These are phyloP conservation scores for Rhinolophus sinicus DNA, from an alignment of 2,113 vertebrate genomes.

Conservation along the genomic window DNA sequence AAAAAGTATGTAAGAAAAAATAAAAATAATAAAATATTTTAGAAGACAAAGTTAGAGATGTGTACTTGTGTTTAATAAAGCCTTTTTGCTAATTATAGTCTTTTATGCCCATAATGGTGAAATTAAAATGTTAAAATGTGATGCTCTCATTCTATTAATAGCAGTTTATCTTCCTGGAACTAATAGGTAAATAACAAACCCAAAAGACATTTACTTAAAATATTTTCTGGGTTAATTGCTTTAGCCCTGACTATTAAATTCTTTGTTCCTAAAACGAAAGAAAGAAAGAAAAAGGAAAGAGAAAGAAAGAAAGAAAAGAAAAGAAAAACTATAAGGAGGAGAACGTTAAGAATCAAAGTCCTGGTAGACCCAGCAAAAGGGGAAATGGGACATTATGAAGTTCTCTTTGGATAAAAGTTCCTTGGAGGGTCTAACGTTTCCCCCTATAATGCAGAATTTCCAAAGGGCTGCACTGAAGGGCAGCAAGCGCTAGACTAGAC, in stretches of 20 bases:
- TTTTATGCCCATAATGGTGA: conserved; percentile 69
- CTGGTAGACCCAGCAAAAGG: neutral
- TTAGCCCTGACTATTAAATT: conserved; percentile 81
- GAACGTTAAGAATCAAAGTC: neutral
- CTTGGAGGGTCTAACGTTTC: neutral
- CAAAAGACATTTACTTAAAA: conserved; percentile 66
- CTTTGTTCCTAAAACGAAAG: conserved; percentile 76
- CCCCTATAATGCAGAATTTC: neutral
- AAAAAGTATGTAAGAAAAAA: too few species aligned
- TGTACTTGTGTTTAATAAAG: conserved; percentile 66
- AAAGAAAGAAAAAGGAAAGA: too few species aligned
- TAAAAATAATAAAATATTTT: too few species aligned
- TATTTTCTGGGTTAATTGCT: conserved; percentile 74
- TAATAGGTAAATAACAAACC: conserved; percentile 72
- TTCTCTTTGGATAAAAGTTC: neutral
- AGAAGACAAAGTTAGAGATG: conserved; percentile 48
- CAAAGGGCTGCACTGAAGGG: neutral
- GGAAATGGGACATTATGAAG: neutral
- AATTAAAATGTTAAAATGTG: conserved; percentile 73
- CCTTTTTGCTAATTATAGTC: conserved; percentile 57
- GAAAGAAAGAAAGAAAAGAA: too few species aligned
- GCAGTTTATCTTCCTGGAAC: conserved; percentile 64
- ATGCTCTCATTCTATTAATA: conserved; percentile 63
- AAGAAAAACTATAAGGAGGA: neutral
- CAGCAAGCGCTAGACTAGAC: neutral